Evolutionary conservation across 2,888 invertebrate genomes (phyloP).

Genomic region (Chrysolina americana): DNA sequence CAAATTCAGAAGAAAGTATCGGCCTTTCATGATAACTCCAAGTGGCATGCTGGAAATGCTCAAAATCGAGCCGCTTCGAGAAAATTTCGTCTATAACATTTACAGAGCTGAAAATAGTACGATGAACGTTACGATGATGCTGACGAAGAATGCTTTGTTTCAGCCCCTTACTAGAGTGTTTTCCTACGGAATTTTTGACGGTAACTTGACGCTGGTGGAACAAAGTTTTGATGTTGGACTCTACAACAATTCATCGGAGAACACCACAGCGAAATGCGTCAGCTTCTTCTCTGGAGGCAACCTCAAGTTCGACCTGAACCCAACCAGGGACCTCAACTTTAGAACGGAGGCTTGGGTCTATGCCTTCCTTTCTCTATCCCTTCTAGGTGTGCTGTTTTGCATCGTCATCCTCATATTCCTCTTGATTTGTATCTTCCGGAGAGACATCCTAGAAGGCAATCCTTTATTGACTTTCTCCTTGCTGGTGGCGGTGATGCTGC

Average conservation of each 20-base stretch:
- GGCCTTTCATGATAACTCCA: conserved; percentile 34
- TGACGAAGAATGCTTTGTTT: conserved; percentile 51
- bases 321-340: conserved; percentile 45
- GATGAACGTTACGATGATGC: conserved; percentile 37
- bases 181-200: conserved; percentile 62
- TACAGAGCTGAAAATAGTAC: conserved; percentile 56
- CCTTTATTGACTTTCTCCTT: conserved; percentile 72
- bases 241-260: conserved; percentile 27
- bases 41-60: conserved; percentile 55
- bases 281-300: conserved; percentile 39
- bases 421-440: conserved; percentile 75
- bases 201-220: conserved; percentile 59
- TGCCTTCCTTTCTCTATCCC: conserved; percentile 77
- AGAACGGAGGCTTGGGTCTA: conserved; percentile 73
- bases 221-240: conserved; percentile 46
- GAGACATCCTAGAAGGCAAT: conserved; percentile 79
- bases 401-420: conserved; percentile 78
- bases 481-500: conserved; percentile 69
- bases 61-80: conserved; percentile 61
- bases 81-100: conserved; percentile 64
- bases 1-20: conserved; percentile 44
- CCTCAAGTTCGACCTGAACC: conserved; percentile 28
- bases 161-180: conserved; percentile 59
- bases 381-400: conserved; percentile 77
- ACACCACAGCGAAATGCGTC: conserved; percentile 35